Evolutionary conservation across 2,888 invertebrate genomes (phyloP).

Genomic region (Trichopria drosophilae): DNA sequence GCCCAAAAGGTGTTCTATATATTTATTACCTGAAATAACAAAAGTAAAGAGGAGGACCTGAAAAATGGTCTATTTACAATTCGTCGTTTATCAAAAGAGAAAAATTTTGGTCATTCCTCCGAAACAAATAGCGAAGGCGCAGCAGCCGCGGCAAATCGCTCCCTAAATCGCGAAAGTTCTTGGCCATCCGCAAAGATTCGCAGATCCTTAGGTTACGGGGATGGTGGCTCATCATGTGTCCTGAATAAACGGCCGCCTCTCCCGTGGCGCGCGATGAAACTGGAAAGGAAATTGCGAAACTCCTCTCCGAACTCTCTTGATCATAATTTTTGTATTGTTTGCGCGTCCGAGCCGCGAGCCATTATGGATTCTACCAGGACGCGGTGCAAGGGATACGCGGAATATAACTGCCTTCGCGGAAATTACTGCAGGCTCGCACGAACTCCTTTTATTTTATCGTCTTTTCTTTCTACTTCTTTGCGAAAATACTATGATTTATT

Average conservation of each 20-base stretch:
- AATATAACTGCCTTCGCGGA: constrained; percentile 45
- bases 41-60: no score
- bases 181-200: constrained; percentile 3
- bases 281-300: constrained; percentile 50
- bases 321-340: constrained; percentile 57
- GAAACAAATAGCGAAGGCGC: no score
- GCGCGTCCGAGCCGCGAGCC: constrained; percentile 37
- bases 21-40: no score
- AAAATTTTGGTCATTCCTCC: no score
- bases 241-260: constrained; percentile 46
- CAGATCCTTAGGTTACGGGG: no score
- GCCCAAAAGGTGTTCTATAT: no score
- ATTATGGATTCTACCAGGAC: constrained; percentile 45
- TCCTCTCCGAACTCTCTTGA: constrained; percentile 51
- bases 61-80: no score
- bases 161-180: constrained; percentile 50
- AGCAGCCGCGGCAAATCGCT: no score
- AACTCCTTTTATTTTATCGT: constrained; percentile 16
- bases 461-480: neutral
- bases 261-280: constrained; percentile 38
- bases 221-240: constrained; percentile 43
- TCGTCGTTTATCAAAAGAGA: no score
- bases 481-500: no score
- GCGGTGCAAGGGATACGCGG: constrained; percentile 30
- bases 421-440: constrained; percentile 43